phyloP scores from a whole-genome alignment of 2,888 invertebrate species.

The Clivina fossor region DNA sequence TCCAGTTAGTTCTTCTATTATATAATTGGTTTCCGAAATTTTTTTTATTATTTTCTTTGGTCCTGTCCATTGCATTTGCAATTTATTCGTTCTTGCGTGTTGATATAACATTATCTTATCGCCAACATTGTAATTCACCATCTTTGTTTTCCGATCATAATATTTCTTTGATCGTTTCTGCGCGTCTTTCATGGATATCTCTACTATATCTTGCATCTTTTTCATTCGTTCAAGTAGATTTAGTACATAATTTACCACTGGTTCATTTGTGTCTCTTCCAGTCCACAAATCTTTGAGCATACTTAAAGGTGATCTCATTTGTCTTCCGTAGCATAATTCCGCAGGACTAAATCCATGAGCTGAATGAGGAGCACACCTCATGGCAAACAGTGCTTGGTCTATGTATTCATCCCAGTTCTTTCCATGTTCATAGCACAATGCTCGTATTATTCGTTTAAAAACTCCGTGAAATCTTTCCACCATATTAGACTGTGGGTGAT shows the following conservation, averaged over 20 bases:
- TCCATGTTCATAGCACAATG: slow-evolving; percentile 10
- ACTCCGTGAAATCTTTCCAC: slow-evolving; percentile 11
- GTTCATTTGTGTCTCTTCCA: neutral
- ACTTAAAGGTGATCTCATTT: slow-evolving; percentile 6
- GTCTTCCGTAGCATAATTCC: slow-evolving; percentile 6
- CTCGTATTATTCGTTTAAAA: neutral
- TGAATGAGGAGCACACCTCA: slow-evolving; percentile 8
- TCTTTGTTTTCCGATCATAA: slow-evolving; percentile 1
- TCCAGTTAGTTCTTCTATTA: slow-evolving; percentile 3
- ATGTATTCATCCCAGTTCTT: slow-evolving; percentile 5
- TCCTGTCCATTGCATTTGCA: slow-evolving; percentile 14
- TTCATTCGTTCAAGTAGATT: slow-evolving; percentile 3
- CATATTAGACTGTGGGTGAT: slow-evolving; percentile 1
- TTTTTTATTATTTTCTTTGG: slow-evolving; percentile 15
- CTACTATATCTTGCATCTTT: slow-evolving; percentile 4
- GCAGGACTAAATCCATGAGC: slow-evolving; percentile 9
- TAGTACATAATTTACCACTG: neutral
- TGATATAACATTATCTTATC: slow-evolving; percentile 3
- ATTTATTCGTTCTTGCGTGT: slow-evolving; percentile 7
- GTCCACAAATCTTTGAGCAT: slow-evolving; percentile 6
- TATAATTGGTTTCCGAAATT: slow-evolving; percentile 15
- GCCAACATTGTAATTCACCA: neutral
- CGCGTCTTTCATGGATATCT: neutral
- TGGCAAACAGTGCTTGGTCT: slow-evolving; percentile 3
- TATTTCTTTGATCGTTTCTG: neutral